Conservation (phyloP, 2,113 vertebrate species). For the Dasyurus viverrinus region DNA sequence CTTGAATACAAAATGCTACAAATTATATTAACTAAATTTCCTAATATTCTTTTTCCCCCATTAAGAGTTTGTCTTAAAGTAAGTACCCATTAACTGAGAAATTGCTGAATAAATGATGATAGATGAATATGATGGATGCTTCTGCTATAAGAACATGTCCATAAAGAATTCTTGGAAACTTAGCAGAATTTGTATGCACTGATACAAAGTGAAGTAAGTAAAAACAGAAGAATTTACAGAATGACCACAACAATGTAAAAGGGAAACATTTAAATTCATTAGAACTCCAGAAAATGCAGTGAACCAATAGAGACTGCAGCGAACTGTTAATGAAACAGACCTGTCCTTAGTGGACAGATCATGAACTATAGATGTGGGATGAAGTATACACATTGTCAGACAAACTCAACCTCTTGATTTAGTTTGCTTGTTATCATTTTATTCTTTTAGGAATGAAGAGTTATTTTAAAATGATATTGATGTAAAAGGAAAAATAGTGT, state of each 20-base stretch:
- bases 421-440: background rate
- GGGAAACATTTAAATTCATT: background rate
- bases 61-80: background rate
- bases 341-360: background rate
- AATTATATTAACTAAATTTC: background rate
- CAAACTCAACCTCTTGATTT: background rate
- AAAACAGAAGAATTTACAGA: background rate
- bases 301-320: background rate
- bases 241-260: background rate
- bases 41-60: background rate
- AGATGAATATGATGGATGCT: background rate
- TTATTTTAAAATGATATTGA: background rate
- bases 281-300: background rate
- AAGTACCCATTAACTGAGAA: background rate
- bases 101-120: background rate
- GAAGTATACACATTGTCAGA: background rate
- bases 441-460: background rate
- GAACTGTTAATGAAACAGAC: background rate
- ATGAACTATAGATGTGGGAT: background rate
- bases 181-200: background rate
- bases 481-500: background rate
- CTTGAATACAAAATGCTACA: background rate
- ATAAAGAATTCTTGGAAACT: background rate
- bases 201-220: background rate
- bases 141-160: background rate